phyloP scores from a whole-genome alignment of 2,113 vertebrate species.

The Malaclemys terrapin region DNA sequence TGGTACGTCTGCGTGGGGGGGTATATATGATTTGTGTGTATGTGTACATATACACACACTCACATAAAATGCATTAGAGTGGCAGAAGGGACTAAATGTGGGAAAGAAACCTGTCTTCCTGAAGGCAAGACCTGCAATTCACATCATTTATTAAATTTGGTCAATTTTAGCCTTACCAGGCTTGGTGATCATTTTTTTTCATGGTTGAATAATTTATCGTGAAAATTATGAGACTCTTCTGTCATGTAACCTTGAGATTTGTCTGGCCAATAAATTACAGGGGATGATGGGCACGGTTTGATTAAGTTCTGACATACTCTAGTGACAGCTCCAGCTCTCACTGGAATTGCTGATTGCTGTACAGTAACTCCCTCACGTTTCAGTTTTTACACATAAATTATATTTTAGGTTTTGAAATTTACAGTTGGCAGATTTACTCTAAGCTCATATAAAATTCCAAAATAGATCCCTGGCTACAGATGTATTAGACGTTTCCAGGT shows the following conservation, averaged over 20 bases:
- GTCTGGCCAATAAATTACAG: not conserved
- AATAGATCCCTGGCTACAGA: not conserved
- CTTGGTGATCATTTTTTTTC: not conserved
- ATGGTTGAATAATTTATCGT: not conserved
- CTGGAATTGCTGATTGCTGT: not conserved
- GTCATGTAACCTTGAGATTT: not conserved
- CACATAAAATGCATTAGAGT: not conserved
- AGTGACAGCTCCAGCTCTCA: not conserved
- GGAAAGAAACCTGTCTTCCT: not conserved
- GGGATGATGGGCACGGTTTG: not conserved
- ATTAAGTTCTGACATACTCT: not conserved
- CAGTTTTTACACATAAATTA: not conserved
- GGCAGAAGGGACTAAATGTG: not conserved
- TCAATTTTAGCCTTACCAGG: not conserved
- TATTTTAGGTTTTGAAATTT: not conserved
- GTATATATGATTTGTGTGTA: not conserved
- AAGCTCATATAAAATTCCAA: not conserved
- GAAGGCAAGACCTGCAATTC: not conserved
- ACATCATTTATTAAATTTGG: not conserved
- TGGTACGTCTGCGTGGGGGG: accelerated
- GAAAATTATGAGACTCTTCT: not conserved
- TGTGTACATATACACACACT: not conserved
- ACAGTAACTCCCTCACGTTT: not conserved
- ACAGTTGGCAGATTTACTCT: not conserved
- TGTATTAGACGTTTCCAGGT: not conserved